phyloP scores from a whole-genome alignment of 2,113 vertebrate species.

The Muntiacus muntjak region DNA sequence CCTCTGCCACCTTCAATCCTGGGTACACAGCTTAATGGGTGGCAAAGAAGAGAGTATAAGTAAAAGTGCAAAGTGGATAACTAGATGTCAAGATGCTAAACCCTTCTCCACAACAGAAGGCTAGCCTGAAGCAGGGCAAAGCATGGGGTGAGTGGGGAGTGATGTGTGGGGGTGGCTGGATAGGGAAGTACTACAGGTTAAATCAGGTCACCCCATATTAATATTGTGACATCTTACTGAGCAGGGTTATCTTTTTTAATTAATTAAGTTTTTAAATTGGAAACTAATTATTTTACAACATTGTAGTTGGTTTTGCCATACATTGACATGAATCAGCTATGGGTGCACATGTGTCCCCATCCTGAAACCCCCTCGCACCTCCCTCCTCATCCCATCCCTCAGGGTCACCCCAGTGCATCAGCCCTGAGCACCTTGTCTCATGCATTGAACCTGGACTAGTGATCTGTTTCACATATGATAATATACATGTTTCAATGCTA shows the following conservation, averaged over 20 bases:
- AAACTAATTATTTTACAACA: not conserved
- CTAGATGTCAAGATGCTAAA: not conserved
- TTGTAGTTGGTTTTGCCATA: not conserved
- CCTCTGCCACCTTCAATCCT: not conserved
- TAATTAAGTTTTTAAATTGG: not conserved
- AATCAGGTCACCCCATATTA: not conserved
- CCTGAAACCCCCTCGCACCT: not conserved
- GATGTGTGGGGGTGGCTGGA: not conserved
- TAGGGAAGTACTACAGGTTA: not conserved
- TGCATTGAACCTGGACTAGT: rapidly evolving
- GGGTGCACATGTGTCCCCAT: not conserved
- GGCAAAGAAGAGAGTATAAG: not conserved
- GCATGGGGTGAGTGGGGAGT: not conserved
- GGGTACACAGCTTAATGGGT: not conserved
- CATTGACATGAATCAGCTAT: not conserved
- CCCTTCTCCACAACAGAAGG: not conserved
- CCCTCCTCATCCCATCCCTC: not conserved
- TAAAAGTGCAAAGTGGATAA: not conserved
- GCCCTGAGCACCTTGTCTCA: not conserved
- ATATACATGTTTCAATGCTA: not conserved
- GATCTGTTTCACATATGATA: not conserved
- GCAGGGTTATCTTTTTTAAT: not conserved
- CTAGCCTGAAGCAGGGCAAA: not conserved
- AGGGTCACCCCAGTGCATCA: not conserved
- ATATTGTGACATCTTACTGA: not conserved